Percentiles rank a stretch among this genome's conserved stretches.
Conservation (phyloP, 1,140 invertebrate species). For the Rhynchophorus ferrugineus region DNA sequence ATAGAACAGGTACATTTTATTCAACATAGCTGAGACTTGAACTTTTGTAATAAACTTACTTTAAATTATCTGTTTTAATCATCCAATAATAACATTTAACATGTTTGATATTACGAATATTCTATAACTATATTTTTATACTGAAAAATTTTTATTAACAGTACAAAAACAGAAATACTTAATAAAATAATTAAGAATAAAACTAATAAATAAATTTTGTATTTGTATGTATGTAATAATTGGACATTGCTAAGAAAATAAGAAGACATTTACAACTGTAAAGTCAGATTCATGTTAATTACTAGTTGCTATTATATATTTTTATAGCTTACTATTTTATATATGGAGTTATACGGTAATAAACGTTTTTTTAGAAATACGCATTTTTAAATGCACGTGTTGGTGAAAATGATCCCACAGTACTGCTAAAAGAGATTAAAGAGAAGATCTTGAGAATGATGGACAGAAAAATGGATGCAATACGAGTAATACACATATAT, state of each 20-base stretch:
- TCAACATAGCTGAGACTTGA: background rate
- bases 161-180: too few relatives aligned
- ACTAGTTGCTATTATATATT: conserved; percentile 4
- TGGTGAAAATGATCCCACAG: conserved; percentile 63
- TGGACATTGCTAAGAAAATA: too few relatives aligned
- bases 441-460: conserved; percentile 69
- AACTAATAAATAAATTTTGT: too few relatives aligned
- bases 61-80: conserved; percentile 2
- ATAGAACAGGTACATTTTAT: conserved; percentile 33
- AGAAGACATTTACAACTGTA: too few relatives aligned
- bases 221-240: too few relatives aligned
- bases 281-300: too few relatives aligned
- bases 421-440: conserved; percentile 64
- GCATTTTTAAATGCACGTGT: conserved; percentile 65
- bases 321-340: conserved; percentile 34
- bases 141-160: too few relatives aligned
- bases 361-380: conserved; percentile 53
- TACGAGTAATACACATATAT: conserved; percentile 47
- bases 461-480: conserved; percentile 73
- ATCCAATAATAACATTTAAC: too few relatives aligned
- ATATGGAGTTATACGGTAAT: background rate
- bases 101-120: too few relatives aligned
- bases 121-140: too few relatives aligned
- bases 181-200: too few relatives aligned
- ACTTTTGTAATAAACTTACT: background rate